A percentile compares a stretch with the other conserved stretches of the same genome.
phyloP scores from a whole-genome alignment of 2,113 vertebrate genomes.

The Zapornia atra region DNA sequence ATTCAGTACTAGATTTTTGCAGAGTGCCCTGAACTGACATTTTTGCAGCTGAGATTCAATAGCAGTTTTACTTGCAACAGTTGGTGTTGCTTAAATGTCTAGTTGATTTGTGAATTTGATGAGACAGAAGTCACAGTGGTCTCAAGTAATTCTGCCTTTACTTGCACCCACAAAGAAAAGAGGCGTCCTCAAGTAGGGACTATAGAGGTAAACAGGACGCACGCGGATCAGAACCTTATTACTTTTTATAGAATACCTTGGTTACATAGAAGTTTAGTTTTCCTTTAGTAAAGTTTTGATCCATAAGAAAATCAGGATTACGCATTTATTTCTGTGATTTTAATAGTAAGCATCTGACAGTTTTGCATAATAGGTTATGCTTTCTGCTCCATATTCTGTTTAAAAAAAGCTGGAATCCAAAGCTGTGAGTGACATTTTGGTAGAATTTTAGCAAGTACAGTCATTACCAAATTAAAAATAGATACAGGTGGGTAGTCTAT shows the following conservation, averaged over 20 bases:
- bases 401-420: slow-evolving; percentile 57
- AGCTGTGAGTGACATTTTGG: slow-evolving; percentile 67
- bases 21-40: slow-evolving; percentile 47
- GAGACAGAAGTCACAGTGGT: slow-evolving; percentile 48
- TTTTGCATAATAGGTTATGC: slow-evolving; percentile 64
- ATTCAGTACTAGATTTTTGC: slow-evolving; percentile 40
- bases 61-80: slow-evolving; percentile 64
- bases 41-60: slow-evolving; percentile 20
- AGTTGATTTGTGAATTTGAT: slow-evolving; percentile 60
- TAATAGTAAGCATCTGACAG: slow-evolving; percentile 48
- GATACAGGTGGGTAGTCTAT: slow-evolving; percentile 54
- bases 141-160: slow-evolving; percentile 23
- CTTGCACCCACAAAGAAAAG: background rate
- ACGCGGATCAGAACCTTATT: background rate
- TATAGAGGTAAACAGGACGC: background rate
- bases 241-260: background rate
- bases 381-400: slow-evolving; percentile 61
- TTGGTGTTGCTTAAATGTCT: slow-evolving; percentile 58
- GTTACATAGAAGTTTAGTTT: background rate
- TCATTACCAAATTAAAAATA: slow-evolving; percentile 65
- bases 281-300: background rate
- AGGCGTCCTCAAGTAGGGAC: background rate
- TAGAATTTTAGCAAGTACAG: slow-evolving; percentile 65
- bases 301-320: background rate
- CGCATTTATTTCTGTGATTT: slow-evolving; percentile 44